Evolutionary conservation across 2,888 invertebrate genomes (phyloP).

Genomic region (Ophion slaviceki): DNA sequence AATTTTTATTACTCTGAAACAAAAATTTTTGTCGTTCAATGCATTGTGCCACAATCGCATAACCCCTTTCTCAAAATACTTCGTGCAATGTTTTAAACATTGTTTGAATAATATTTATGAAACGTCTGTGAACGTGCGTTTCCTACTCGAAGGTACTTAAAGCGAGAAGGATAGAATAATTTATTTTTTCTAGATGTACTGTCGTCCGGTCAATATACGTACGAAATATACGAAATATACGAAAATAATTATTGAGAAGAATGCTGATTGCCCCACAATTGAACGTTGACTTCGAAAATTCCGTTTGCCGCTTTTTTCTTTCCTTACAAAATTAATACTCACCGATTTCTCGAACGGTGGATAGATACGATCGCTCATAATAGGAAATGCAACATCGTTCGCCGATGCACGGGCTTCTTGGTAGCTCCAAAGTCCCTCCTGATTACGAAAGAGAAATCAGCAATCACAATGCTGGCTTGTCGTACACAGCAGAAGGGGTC

Average conservation of each 20-base stretch:
- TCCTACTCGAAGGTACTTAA: constrained; percentile 3
- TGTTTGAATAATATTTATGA: constrained; percentile 16
- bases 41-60: constrained; percentile 1
- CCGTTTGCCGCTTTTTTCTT: constrained; percentile 19
- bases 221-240: no score
- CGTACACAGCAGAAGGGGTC: no score
- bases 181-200: background rate
- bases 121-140: constrained; percentile 14
- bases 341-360: background rate
- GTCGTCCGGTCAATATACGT: background rate
- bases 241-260: constrained; percentile 12
- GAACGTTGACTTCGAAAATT: background rate
- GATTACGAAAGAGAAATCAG: no score
- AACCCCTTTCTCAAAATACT: constrained; percentile 13
- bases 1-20: constrained; percentile 15
- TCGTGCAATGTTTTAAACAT: constrained; percentile 13
- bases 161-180: background rate
- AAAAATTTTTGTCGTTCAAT: background rate
- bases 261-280: constrained; percentile 4
- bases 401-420: constrained; percentile 3
- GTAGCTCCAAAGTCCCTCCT: background rate
- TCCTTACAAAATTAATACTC: constrained; percentile 6
- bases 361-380: background rate
- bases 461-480: no score
- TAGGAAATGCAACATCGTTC: background rate